Evolutionary conservation across 1,140 invertebrate species (phyloP).

Genomic region (Temnothorax longispinosus): DNA sequence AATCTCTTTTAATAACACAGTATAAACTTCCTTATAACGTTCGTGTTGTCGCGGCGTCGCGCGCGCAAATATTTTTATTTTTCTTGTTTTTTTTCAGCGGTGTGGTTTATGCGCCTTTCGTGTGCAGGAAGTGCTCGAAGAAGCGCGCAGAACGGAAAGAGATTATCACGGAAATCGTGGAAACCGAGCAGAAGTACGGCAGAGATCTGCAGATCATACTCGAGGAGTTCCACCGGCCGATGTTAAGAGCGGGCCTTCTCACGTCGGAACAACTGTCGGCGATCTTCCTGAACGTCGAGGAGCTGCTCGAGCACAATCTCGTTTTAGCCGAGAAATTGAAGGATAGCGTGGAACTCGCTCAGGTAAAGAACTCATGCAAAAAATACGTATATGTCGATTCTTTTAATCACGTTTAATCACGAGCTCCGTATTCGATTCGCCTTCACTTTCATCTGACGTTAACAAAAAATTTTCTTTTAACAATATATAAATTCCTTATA

Average conservation of each 20-base stretch:
- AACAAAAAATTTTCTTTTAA: no score
- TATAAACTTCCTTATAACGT: not conserved
- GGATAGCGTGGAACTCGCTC: slow-evolving; percentile 94
- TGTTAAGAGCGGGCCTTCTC: slow-evolving; percentile 94
- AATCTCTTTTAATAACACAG: not conserved
- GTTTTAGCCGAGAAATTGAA: slow-evolving; percentile 94
- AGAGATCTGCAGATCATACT: slow-evolving; percentile 96
- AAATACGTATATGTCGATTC: not conserved
- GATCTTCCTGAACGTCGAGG: slow-evolving; percentile 97
- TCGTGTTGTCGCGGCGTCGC: not conserved
- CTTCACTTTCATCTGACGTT: no score
- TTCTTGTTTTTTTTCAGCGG: slow-evolving; percentile 82
- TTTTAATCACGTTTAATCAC: not conserved
- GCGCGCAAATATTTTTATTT: slow-evolving; percentile 2
- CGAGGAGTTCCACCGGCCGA: slow-evolving; percentile 97
- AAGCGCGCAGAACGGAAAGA: slow-evolving; percentile 96
- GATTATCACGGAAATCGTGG: slow-evolving; percentile 97
- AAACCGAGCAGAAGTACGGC: slow-evolving; percentile 98
- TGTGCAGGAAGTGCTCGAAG: slow-evolving; percentile 95
- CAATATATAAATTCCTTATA: no score
- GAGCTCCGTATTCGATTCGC: no score
- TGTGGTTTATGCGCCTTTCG: slow-evolving; percentile 91
- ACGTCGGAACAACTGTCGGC: slow-evolving; percentile 93
- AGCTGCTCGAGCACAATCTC: slow-evolving; percentile 95
- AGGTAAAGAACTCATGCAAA: slow-evolving; percentile 70